Percentiles rank a stretch among this genome's conserved stretches.
phyloP scores from a whole-genome alignment of 1,140 invertebrate species.

The Tetramorium alpestre region DNA sequence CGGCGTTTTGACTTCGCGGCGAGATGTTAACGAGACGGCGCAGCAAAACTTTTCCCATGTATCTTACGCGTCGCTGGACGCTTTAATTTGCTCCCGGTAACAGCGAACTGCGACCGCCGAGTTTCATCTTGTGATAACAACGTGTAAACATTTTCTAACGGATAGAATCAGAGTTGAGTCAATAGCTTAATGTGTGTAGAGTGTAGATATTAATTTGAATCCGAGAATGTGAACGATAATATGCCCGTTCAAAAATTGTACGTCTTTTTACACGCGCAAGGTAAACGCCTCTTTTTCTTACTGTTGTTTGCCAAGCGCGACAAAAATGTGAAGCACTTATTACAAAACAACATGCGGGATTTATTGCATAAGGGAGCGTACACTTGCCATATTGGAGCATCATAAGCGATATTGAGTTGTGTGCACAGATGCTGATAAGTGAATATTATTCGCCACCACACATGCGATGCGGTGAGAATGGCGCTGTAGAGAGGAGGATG shows the following conservation, averaged over 20 bases:
- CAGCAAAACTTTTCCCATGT: conserved; percentile 7
- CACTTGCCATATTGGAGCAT: conserved; percentile 18
- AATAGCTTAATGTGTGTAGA: not conserved
- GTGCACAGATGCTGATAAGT: conserved; percentile 61
- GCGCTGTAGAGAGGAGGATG: not conserved
- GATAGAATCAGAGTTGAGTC: not conserved
- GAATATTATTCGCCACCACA: conserved; percentile 22
- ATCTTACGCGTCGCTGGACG: conserved; percentile 23
- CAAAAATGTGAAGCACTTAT: not conserved
- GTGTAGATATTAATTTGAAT: not conserved
- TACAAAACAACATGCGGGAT: not conserved
- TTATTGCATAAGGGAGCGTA: conserved; percentile 8
- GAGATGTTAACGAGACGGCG: conserved; percentile 25
- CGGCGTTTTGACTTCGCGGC: conserved; percentile 26
- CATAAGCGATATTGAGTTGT: conserved; percentile 38
- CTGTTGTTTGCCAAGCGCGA: not conserved
- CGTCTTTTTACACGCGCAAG: not conserved
- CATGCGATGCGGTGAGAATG: conserved; percentile 1
- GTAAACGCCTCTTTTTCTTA: not conserved
- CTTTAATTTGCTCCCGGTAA: conserved; percentile 25
- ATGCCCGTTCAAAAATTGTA: not conserved
- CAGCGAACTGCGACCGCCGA: conserved; percentile 4
- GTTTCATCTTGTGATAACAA: conserved; percentile 9
- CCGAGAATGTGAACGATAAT: not conserved
- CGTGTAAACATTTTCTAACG: conserved; percentile 11